Base-by-base conservation (phyloP, 2,888 invertebrate genomes). In the Odontocerum albicorne region DNA sequence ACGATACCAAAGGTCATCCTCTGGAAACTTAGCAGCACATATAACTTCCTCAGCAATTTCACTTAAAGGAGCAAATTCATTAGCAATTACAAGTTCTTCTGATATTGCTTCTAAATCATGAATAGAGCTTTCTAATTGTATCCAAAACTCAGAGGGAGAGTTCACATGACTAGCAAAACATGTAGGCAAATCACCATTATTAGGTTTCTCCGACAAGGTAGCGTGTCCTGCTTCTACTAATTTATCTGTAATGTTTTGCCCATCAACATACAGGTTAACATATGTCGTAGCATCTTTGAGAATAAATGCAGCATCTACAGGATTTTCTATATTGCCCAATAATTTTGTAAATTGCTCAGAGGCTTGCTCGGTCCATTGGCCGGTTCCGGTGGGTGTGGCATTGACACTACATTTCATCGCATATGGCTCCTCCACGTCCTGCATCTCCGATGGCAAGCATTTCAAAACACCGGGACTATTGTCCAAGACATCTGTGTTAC, bases 101-200 rank as follows among this genome's bases (percentile, higher is more conserved):
- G 81, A 80, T 67, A 87, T 80, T 7, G 79, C 66, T 57, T 85
- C 83, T 27, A 87, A 64, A 4, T 82, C 82, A 0, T 70, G 61
- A 0, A 75, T 67, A 1, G 75, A 72, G n/a, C 83, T 81, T 64
- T 88, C 88, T 58, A 88, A 74, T 65, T 91, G 91, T 15, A 91
- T 80, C 82, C 88, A 90, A 67, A 92, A 92, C 64, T 90, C 88
- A 0, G 81, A 80, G 0, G 89, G 84, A 0, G 86, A 85, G 66
- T 88, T 86, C 0, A 86, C 76, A 64, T 90, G 88, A 59, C 88
- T 87, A 1, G 90, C 83, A 66, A 84, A 90, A 57, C 88, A 88
- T 0, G 83, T 85, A 0, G 77, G 75, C 31, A 75, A 60, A 62
- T 79, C 76, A 21, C 71, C 82, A 22, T 78, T 80, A 49, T 72